Evolutionary conservation across 2,113 vertebrate species (phyloP).

Genomic region (Zeus faber): DNA sequence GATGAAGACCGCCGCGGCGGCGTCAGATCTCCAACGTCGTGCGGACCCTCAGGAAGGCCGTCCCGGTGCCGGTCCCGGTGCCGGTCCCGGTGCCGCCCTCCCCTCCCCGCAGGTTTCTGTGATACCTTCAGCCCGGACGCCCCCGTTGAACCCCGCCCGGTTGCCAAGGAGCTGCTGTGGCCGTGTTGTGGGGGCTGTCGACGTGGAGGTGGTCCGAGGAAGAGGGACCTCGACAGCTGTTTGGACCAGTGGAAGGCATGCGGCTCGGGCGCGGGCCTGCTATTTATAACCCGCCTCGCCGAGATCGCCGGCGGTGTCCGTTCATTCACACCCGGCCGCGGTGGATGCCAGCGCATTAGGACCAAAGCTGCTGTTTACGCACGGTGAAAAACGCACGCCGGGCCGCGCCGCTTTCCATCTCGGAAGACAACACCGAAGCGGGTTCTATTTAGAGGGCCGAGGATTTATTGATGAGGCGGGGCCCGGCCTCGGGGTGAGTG

Average conservation of each 20-base stretch:
- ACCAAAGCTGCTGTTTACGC: conserved; percentile 1
- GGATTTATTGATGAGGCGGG: neutral
- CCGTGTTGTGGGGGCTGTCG: conserved; percentile 54
- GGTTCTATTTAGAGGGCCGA: neutral
- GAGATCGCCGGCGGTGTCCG: conserved; percentile 29
- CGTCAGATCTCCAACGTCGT: no score
- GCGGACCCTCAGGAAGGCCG: no score
- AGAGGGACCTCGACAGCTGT: conserved; percentile 69
- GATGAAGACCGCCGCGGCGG: no score
- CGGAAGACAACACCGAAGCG: neutral
- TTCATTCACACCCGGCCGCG: conserved; percentile 43
- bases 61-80: no score
- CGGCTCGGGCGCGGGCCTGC: conserved; percentile 31
- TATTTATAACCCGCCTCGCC: conserved; percentile 56
- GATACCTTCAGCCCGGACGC: no score
- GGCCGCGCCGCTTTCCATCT: neutral
- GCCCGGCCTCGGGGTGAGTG: neutral
- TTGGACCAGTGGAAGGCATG: conserved; percentile 45
- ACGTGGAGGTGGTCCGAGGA: conserved; percentile 40
- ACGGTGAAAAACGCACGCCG: neutral
- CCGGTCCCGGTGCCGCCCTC: no score
- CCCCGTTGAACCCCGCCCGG: no score
- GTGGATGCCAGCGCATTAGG: conserved; percentile 26
- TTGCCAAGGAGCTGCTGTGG: neutral
- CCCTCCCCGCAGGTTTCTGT: no score